Evolutionary conservation across 2,888 invertebrate genomes (phyloP).

Genomic region (Eupithecia exiguata): DNA sequence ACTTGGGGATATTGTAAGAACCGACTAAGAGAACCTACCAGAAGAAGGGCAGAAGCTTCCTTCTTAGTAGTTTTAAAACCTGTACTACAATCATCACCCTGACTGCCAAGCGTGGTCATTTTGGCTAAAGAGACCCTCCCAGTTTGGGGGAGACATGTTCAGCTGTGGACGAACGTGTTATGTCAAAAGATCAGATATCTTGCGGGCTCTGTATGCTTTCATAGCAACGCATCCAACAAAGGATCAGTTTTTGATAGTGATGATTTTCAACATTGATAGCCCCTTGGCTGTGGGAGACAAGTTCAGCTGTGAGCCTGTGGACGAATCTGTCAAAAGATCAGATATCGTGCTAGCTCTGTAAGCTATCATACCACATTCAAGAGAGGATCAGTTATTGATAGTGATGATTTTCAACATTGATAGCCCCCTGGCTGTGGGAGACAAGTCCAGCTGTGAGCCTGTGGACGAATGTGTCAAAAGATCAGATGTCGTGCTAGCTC

Average conservation of each 20-base stretch:
- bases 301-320: too few relatives aligned
- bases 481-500: not conserved
- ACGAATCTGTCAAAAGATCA: not conserved
- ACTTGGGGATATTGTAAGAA: not conserved
- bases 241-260: conserved; percentile 45
- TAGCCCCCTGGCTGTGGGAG: too few relatives aligned
- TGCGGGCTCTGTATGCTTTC: conserved; percentile 22
- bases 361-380: conserved; percentile 45
- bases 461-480: not conserved
- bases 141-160: not conserved
- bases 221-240: conserved; percentile 51
- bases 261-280: conserved; percentile 44
- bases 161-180: not conserved
- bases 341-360: not conserved
- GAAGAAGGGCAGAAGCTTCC: not conserved
- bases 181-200: not conserved
- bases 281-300: too few relatives aligned
- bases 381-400: conserved; percentile 49
- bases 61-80: not conserved
- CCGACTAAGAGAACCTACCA: not conserved
- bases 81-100: not conserved
- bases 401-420: conserved; percentile 45
- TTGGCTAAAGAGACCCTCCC: too few relatives aligned
- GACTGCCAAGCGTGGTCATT: not conserved
- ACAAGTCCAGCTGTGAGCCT: not conserved